Conservation (phyloP, 2,113 vertebrate genomes). For the Bucco capensis region DNA sequence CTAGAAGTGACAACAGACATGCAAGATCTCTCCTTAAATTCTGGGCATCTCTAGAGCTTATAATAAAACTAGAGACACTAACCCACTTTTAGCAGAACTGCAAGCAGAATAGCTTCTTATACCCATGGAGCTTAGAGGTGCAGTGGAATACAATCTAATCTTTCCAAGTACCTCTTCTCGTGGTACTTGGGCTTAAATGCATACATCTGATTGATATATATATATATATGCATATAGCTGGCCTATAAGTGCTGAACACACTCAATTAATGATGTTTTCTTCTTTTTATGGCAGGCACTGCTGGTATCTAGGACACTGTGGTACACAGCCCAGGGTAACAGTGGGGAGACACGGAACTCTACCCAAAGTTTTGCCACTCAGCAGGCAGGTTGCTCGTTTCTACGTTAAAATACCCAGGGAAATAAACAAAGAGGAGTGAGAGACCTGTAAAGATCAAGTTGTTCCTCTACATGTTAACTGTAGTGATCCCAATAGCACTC, state of each 20-base stretch:
- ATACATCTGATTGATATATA: neutral
- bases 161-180: neutral
- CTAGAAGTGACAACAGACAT: neutral
- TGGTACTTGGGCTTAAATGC: neutral
- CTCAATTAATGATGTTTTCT: no score
- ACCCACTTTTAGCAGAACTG: neutral
- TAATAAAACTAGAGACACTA: neutral
- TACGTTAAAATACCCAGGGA: neutral
- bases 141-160: neutral
- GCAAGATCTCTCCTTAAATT: neutral
- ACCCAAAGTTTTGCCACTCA: neutral
- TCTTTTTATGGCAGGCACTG: neutral
- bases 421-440: neutral
- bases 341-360: neutral
- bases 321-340: neutral
- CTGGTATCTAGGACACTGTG: neutral
- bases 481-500: neutral
- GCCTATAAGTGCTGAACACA: neutral
- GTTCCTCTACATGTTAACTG: neutral
- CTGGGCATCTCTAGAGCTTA: neutral
- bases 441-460: neutral
- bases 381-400: neutral
- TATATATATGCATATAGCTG: neutral
- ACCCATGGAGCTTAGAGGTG: neutral
- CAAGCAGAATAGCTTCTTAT: neutral